Percentiles rank a stretch among this genome's conserved stretches.
Evolutionary conservation across 2,888 invertebrate genomes (phyloP).

Genomic region (Thyatira batis): DNA sequence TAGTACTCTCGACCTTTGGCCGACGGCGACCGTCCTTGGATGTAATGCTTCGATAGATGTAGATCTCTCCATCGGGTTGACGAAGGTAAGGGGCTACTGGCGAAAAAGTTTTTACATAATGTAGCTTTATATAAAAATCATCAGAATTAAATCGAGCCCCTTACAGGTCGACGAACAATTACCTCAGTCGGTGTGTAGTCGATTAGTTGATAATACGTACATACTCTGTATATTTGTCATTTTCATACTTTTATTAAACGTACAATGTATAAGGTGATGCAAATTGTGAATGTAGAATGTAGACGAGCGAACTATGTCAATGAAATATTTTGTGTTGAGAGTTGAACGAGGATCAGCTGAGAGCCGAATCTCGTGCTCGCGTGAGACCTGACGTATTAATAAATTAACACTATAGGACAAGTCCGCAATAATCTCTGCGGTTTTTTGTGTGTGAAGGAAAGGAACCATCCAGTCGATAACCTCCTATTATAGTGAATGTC

Average conservation of each 20-base stretch:
- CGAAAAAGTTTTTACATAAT: not conserved
- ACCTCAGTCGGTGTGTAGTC: not conserved
- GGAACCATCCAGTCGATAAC: too few species aligned
- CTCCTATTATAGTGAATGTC: too few species aligned
- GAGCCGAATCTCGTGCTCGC: too few species aligned
- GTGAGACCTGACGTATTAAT: too few species aligned
- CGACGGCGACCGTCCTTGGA: conserved; percentile 49
- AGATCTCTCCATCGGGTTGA: conserved; percentile 1
- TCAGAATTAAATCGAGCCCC: too few species aligned
- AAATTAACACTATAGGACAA: too few species aligned
- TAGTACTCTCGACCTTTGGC: conserved; percentile 34
- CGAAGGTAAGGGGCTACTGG: conserved; percentile 7
- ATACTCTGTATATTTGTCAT: not conserved
- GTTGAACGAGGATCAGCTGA: too few species aligned
- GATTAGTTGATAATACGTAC: not conserved
- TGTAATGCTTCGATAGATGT: conserved; percentile 28
- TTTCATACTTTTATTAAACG: not conserved
- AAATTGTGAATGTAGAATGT: not conserved
- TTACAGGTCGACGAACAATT: not conserved
- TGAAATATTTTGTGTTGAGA: not conserved
- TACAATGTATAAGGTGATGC: not conserved
- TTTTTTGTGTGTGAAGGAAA: too few species aligned
- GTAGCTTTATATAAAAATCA: too few species aligned
- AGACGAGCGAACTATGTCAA: not conserved
- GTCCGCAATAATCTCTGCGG: too few species aligned